Evolutionary conservation across 2,113 vertebrate genomes (phyloP), one percentile per base, ranked within the genome.

Genomic region (Poeciliopsis retropinna): DNA sequence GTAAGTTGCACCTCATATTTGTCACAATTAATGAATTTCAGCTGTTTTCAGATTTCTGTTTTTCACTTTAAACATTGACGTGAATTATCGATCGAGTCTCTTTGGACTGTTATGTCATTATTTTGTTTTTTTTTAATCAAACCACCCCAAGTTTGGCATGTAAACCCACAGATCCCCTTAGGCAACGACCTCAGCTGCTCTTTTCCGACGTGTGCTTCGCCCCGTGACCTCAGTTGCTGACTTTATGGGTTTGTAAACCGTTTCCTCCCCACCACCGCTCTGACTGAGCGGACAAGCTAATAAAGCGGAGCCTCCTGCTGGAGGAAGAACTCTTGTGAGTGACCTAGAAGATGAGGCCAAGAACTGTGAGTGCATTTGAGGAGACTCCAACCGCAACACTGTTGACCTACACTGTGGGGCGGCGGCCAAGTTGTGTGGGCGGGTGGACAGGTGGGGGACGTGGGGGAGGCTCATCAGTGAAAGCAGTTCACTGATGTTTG

Each of bases 321-420:
- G 81, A 83, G 78, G 73, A 74, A 67, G 70, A 11, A 86, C 84
- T 73, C 57, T 80, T 81, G 41, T 70, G 64, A 67, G 64, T 77
- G 75, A 85, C 82, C 65, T 79, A 13, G 1, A 65, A 84, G 78
- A 84, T 75, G 72, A 82, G 75, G 72, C 78, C 47, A 3, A 85
- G 77, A 85, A 87, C 79, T 85, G 82, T 82, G 78, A 87, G 73
- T 37, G 68, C 68, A 85, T 88, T 87, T 74, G 85, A 91, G 89
- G 85, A 88, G 78, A 90, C 82, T 88, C 82, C 78, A 92, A 94
- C 93, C 93, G 85, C 83, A 87, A 91, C 91, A 94, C 93, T 94
- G 92, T 94, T 90, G 92, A 94, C 92, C 91, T 85, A 90, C 92
- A 93, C 92, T 93, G 93, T 94, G 93, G 85, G 88, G 87, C 72